Evolutionary conservation across 2,113 vertebrate genomes (phyloP), one percentile per base, ranked within the genome.

Genomic region (Drymodes brunneopygia): DNA sequence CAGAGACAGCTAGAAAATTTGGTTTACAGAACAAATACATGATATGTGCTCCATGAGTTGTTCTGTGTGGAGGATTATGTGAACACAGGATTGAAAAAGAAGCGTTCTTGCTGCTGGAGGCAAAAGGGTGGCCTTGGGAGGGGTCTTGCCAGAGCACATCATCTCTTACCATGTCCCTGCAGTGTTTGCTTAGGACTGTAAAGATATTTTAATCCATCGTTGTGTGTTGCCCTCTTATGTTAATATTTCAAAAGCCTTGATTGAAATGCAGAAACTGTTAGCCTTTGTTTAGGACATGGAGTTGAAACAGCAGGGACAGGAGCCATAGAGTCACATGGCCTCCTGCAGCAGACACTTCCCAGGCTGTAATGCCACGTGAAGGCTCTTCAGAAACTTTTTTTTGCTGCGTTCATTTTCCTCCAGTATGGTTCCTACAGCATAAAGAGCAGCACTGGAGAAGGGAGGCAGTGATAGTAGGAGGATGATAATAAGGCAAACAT

Each of bases 291-390:
- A 67, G 71, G 70, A 31, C 23, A 10, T 23, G 20, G 22, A 56
- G 33, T 56, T 1, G 2, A 35, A 62, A 18, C 11, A n/a, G 12
- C 18, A n/a, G 62, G 47, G 42, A 22, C 47, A 35, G 10, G 4
- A 51, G 44, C 25, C 10, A 4, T 28, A 5, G 66, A 56, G 17
- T 22, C 19, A 7, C 0, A 0, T 0, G 3, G 25, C 20, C 22
- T 64, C 15, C 54, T 38, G 58, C 35, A 53, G 51, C n/a, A 29
- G 75, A 6, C 61, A 31, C 36, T 85, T 64, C 33, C 29, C 38
- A 48, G 80, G 20, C 91, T 80, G 35, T 47, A 28, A 35, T 28
- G 27, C 65, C 74, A 17, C 15, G 0, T 15, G 3, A 0, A 19
- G 17, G 40, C 38, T 60, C 48, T 69, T 33, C 31, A 27, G n/a